Evolutionary conservation across 2,888 invertebrate genomes (phyloP).

Genomic region (Molanna angustata): DNA sequence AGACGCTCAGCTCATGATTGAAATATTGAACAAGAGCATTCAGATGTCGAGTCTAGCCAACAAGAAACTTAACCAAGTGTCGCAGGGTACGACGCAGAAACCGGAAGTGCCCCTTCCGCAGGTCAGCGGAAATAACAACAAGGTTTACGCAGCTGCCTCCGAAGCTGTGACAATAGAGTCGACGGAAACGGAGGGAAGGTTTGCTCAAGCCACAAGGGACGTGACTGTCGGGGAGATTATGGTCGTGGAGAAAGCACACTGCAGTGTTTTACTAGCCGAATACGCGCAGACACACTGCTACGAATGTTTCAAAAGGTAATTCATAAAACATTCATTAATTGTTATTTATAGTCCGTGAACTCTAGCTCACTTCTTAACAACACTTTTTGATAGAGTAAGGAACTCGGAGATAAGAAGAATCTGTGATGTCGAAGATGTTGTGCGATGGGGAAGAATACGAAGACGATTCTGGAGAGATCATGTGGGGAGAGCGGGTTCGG

Average conservation of each 20-base stretch:
- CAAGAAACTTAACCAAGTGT: constrained; percentile 27
- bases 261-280: constrained; percentile 67
- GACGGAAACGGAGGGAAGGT: constrained; percentile 65
- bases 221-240: constrained; percentile 72
- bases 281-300: constrained; percentile 68
- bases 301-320: constrained; percentile 65
- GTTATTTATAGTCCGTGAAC: too few relatives aligned
- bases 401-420: too few relatives aligned
- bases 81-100: constrained; percentile 17
- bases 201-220: constrained; percentile 66
- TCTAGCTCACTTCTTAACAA: too few relatives aligned
- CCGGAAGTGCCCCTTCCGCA: constrained; percentile 34
- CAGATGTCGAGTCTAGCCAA: constrained; percentile 44
- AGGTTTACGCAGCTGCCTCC: constrained; percentile 57
- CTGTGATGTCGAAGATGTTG: too few relatives aligned
- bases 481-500: too few relatives aligned
- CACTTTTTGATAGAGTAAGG: too few relatives aligned
- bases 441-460: too few relatives aligned
- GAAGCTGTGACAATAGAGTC: constrained; percentile 62
- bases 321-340: too few relatives aligned
- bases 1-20: constrained; percentile 69
- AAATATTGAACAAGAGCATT: constrained; percentile 62
- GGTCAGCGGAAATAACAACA: constrained; percentile 36
- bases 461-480: too few relatives aligned
- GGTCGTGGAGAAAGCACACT: constrained; percentile 69